These are phyloP conservation scores for Ferdinandea cuprea DNA, from an alignment of 2,888 invertebrate species.

Conservation along the genomic window DNA sequence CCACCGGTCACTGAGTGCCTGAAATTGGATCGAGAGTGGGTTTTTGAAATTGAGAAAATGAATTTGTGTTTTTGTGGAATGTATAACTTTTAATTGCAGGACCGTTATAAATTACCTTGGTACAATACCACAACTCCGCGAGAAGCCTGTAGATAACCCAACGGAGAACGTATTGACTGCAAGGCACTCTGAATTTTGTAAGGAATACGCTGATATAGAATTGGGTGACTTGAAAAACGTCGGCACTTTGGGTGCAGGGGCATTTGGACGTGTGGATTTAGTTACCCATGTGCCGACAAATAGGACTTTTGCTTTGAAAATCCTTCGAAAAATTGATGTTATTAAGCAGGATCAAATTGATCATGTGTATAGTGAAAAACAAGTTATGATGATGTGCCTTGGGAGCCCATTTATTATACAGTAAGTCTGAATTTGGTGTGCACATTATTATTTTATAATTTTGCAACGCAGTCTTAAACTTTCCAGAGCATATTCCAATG, in stretches of 20 bases:
- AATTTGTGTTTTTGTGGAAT: background rate
- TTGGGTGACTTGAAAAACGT: conserved; percentile 91
- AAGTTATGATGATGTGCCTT: conserved; percentile 91
- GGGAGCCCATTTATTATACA: conserved; percentile 90
- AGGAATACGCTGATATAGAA: conserved; percentile 88
- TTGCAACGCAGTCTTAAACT: too few species aligned
- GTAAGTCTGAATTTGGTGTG: conserved; percentile 83
- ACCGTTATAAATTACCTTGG: conserved; percentile 94
- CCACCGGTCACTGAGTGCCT: conserved; percentile 93
- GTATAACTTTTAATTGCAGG: conserved; percentile 80
- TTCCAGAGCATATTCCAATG: too few species aligned
- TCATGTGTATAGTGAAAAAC: conserved; percentile 94
- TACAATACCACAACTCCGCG: conserved; percentile 84
- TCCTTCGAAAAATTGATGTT: conserved; percentile 94
- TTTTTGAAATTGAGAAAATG: conserved; percentile 50
- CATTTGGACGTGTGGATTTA: conserved; percentile 94
- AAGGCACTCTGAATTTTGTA: conserved; percentile 78
- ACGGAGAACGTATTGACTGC: conserved; percentile 76
- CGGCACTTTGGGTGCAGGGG: conserved; percentile 95
- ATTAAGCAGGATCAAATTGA: conserved; percentile 94
- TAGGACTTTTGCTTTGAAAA: conserved; percentile 91
- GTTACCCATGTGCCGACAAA: conserved; percentile 84
- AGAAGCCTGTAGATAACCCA: conserved; percentile 77
- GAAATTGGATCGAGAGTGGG: conserved; percentile 92
- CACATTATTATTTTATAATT: background rate